Evolutionary conservation across 2,797 vertebrate genomes (phyloP).

Genomic region (Thripadectes ignobilis): DNA sequence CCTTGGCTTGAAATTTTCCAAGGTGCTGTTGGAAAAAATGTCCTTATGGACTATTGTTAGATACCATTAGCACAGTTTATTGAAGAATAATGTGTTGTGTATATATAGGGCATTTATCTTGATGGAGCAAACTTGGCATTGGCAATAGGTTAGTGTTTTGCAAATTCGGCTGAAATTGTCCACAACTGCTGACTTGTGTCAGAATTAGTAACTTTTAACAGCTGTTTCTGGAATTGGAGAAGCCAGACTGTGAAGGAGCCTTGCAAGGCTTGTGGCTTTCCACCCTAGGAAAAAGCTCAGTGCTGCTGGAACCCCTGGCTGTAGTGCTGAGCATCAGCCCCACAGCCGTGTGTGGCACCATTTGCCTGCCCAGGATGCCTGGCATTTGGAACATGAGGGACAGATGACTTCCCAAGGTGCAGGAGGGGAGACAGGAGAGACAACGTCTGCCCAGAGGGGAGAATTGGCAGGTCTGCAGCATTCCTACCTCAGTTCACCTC

Average conservation of each 20-base stretch:
- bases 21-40: background rate
- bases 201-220: background rate
- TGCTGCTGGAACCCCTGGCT: background rate
- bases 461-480: background rate
- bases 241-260: background rate
- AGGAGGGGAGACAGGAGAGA: accelerated
- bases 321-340: background rate
- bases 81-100: background rate
- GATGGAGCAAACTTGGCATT: background rate
- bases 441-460: background rate
- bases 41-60: accelerated
- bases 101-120: background rate
- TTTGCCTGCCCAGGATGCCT: background rate
- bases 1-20: background rate
- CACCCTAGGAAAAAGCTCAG: background rate
- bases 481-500: slow-evolving; percentile 19
- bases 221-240: background rate
- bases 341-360: accelerated
- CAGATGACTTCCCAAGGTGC: background rate
- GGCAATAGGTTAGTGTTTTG: background rate
- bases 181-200: background rate
- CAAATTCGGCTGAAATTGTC: background rate
- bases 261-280: background rate
- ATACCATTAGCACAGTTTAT: background rate
- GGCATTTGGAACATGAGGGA: accelerated